These are phyloP conservation scores for Drosophila colorata DNA, from an alignment of 2,888 invertebrate genomes.

Conservation along the genomic window DNA sequence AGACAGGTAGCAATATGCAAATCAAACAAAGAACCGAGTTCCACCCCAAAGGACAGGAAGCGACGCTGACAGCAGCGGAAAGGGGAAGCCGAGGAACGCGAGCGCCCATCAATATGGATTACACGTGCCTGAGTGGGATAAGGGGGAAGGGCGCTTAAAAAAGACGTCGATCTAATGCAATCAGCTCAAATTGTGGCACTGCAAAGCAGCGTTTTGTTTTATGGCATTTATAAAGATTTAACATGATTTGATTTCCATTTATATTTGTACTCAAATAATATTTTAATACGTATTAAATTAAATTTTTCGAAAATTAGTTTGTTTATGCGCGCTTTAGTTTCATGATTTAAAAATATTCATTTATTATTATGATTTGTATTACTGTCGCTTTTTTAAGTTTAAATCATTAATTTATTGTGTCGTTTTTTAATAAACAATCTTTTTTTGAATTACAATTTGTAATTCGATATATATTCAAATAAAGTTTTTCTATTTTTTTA, in stretches of 20 bases:
- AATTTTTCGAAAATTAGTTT: not conserved
- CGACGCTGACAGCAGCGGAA: constrained; percentile 38
- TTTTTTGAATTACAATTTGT: too few species aligned
- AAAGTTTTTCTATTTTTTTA: not conserved
- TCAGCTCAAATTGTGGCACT: constrained; percentile 51
- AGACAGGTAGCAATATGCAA: constrained; percentile 78
- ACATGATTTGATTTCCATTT: constrained; percentile 9
- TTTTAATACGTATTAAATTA: not conserved
- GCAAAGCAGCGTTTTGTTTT: constrained; percentile 22
- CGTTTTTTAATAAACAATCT: too few species aligned
- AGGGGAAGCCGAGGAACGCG: constrained; percentile 9
- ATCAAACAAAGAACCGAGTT: constrained; percentile 65
- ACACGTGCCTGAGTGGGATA: constrained; percentile 46
- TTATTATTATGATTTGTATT: too few species aligned
- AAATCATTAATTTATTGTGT: too few species aligned
- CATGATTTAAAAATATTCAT: too few species aligned
- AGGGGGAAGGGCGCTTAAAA: constrained; percentile 12
- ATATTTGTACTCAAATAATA: not conserved
- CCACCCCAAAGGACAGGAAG: constrained; percentile 34
- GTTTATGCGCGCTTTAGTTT: too few species aligned
- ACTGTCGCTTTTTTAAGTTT: too few species aligned
- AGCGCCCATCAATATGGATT: constrained; percentile 61
- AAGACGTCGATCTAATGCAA: constrained; percentile 63
- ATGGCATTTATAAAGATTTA: constrained; percentile 24
- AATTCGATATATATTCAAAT: too few species aligned